A percentile compares a stretch with the other conserved stretches of the same genome.
Conservation (phyloP, 2,797 vertebrate genomes). For the Scolopax rusticola region DNA sequence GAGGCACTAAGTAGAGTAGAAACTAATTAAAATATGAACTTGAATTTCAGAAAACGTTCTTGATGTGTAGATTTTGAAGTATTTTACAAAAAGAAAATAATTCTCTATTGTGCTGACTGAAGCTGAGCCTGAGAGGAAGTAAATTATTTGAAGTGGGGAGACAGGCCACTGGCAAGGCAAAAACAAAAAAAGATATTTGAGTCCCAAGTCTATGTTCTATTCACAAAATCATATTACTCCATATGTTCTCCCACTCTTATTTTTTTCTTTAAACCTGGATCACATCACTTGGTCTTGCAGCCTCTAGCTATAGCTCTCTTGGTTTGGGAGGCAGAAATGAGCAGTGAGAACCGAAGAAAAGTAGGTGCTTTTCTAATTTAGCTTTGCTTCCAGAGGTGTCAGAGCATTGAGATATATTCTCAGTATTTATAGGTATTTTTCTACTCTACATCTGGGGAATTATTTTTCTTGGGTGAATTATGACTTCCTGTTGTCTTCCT, state of each 20-base stretch:
- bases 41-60: background rate
- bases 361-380: background rate
- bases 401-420: background rate
- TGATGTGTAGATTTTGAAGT: background rate
- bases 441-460: background rate
- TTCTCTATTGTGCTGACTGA: background rate
- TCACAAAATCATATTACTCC: background rate
- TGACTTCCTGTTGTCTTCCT: background rate
- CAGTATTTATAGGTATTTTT: background rate
- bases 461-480: background rate
- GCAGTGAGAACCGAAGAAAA: background rate
- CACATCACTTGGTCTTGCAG: background rate
- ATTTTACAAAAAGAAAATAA: background rate
- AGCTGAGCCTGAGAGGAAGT: background rate
- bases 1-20: background rate
- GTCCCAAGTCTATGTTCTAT: background rate
- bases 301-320: background rate
- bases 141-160: background rate
- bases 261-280: background rate
- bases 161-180: background rate
- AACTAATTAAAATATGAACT: background rate
- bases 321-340: background rate
- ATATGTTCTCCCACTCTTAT: background rate
- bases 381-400: background rate
- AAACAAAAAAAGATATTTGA: background rate